Conservation (phyloP, 2,888 invertebrate species). For the Synanthedon andrenaeformis region DNA sequence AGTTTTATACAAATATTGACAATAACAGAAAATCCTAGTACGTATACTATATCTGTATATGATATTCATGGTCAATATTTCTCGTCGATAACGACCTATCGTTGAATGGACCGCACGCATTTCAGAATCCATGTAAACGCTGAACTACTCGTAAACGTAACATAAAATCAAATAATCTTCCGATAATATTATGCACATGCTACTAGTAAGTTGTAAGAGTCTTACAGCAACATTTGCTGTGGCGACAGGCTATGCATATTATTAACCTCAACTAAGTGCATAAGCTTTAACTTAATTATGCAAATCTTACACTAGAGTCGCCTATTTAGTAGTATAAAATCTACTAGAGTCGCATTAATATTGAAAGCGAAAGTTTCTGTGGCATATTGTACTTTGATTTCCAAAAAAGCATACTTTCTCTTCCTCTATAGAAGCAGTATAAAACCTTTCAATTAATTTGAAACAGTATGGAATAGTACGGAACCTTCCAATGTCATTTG, state of each 20-base stretch:
- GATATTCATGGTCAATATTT: too few relatives aligned
- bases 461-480: too few relatives aligned
- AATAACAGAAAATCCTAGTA: too few relatives aligned
- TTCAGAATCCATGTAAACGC: neutral
- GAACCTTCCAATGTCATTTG: too few relatives aligned
- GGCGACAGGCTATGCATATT: slow-evolving; percentile 36
- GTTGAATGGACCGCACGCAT: too few relatives aligned
- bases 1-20: too few relatives aligned
- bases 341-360: too few relatives aligned
- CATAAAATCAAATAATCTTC: neutral
- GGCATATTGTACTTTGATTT: neutral
- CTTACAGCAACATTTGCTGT: slow-evolving; percentile 24
- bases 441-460: too few relatives aligned
- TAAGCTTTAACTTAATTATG: slow-evolving; percentile 49
- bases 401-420: too few relatives aligned
- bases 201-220: neutral
- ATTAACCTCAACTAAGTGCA: slow-evolving; percentile 38
- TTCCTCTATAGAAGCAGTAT: too few relatives aligned
- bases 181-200: neutral
- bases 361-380: slow-evolving; percentile 29
- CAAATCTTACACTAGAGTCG: slow-evolving; percentile 21
- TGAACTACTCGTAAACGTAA: neutral
- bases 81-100: too few relatives aligned
- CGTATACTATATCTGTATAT: too few relatives aligned
- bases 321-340: slow-evolving; percentile 32